Percentiles rank a stretch among this genome's conserved stretches.
phyloP scores from a whole-genome alignment of 2,888 invertebrate genomes.

The Agrilus mali region DNA sequence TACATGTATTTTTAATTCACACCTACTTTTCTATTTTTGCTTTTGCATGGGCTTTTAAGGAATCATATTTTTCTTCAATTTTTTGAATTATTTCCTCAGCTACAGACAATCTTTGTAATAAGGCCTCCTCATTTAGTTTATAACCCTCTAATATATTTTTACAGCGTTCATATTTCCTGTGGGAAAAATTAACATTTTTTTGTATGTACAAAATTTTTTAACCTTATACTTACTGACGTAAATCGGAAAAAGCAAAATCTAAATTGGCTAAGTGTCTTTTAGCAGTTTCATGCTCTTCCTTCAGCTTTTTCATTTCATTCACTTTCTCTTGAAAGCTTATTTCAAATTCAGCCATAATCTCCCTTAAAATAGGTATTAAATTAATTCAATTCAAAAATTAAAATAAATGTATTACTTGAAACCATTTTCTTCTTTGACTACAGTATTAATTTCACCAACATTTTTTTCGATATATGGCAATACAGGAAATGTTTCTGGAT shows the following conservation, averaged over 20 bases:
- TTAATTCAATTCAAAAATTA: not conserved
- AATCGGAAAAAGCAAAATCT: constrained; percentile 52
- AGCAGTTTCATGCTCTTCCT: constrained; percentile 44
- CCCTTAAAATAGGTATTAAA: constrained; percentile 27
- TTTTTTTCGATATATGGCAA: too few relatives aligned
- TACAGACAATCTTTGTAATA: constrained; percentile 56
- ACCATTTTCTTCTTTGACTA: constrained; percentile 7
- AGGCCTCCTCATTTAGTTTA: constrained; percentile 61
- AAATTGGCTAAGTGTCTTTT: constrained; percentile 47
- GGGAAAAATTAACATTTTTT: too few relatives aligned
- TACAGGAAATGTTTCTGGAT: too few relatives aligned
- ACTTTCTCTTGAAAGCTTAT: constrained; percentile 41
- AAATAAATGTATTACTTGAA: constrained; percentile 6
- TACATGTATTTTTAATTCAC: constrained; percentile 1
- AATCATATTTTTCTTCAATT: constrained; percentile 75
- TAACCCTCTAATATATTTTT: constrained; percentile 58
- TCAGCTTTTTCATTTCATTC: constrained; percentile 40
- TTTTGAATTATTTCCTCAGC: constrained; percentile 60
- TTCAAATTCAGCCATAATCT: constrained; percentile 46
- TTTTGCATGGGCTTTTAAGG: constrained; percentile 80
- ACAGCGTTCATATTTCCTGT: constrained; percentile 48
- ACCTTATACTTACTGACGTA: constrained; percentile 38
- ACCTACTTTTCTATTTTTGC: constrained; percentile 73
- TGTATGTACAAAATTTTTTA: too few relatives aligned
- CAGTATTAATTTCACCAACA: too few relatives aligned